phyloP scores from a whole-genome alignment of 2,113 vertebrate species.

The Psilopogon haemacephalus region DNA sequence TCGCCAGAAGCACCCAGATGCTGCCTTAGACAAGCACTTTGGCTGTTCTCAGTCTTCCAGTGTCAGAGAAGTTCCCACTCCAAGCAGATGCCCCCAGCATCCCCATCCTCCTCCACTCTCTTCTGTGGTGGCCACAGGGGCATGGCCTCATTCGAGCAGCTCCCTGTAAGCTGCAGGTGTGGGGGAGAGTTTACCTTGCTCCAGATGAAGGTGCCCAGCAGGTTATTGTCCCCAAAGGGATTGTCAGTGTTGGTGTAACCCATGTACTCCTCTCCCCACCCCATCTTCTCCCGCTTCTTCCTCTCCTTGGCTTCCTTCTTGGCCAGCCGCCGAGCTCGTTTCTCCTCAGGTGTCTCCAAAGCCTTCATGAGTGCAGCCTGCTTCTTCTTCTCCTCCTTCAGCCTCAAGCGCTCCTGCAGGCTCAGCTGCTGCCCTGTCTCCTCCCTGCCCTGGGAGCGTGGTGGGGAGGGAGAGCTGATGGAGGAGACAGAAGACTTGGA shows the following conservation, averaged over 20 bases:
- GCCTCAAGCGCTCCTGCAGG: slow-evolving; percentile 72
- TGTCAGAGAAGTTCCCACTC: no score
- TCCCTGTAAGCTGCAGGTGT: fast-evolving
- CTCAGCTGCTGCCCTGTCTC: slow-evolving; percentile 62
- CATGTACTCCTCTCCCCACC: slow-evolving; percentile 99
- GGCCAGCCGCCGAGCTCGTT: slow-evolving; percentile 88
- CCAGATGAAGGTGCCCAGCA: slow-evolving; percentile 97
- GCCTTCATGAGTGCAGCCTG: slow-evolving; percentile 91
- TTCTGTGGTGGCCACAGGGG: fast-evolving
- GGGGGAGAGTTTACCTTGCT: slow-evolving; percentile 82
- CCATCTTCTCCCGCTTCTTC: slow-evolving; percentile 97
- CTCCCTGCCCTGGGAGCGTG: not conserved
- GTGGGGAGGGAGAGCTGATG: slow-evolving; percentile 41
- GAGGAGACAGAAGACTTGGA: slow-evolving; percentile 82
- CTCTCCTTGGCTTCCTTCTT: slow-evolving; percentile 98
- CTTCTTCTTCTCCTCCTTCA: slow-evolving; percentile 76
- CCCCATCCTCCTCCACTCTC: not conserved
- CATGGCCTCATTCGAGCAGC: fast-evolving
- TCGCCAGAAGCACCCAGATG: not conserved
- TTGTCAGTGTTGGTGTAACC: slow-evolving; percentile 98
- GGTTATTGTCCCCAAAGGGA: slow-evolving; percentile 97
- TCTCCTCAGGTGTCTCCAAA: slow-evolving; percentile 94
- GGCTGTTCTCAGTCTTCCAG: not conserved
- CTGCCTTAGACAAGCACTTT: fast-evolving
- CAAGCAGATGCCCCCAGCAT: fast-evolving